phyloP scores from a whole-genome alignment of 2,888 invertebrate species.

The Nephrocerus scutellatus region DNA sequence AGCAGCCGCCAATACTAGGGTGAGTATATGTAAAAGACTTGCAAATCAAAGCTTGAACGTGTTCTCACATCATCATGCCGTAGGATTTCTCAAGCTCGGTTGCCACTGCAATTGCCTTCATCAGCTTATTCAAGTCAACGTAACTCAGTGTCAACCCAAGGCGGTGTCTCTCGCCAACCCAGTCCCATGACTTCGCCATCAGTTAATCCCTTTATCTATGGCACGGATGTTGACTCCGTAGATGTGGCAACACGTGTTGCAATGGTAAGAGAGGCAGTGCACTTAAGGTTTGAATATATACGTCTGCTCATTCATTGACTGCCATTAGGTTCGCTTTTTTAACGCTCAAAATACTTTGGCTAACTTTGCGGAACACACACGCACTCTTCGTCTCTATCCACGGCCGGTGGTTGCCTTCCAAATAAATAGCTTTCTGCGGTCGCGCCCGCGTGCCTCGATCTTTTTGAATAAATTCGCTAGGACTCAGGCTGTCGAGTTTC shows the following conservation, averaged over 20 bases:
- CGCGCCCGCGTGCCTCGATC: constrained; percentile 78
- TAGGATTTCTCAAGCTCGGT: constrained; percentile 42
- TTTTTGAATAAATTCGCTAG: constrained; percentile 89
- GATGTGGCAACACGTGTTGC: constrained; percentile 97
- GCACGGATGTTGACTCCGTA: constrained; percentile 94
- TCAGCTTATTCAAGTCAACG: constrained; percentile 43
- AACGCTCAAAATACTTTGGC: constrained; percentile 95
- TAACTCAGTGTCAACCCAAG: constrained; percentile 47
- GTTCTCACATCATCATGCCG: constrained; percentile 1
- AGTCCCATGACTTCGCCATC: constrained; percentile 53
- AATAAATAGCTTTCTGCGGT: constrained; percentile 91
- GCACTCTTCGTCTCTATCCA: constrained; percentile 92
- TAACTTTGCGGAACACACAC: constrained; percentile 96
- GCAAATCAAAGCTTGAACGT: background rate
- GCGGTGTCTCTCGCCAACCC: constrained; percentile 49
- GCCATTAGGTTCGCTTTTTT: constrained; percentile 77
- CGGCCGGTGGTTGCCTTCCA: constrained; percentile 98
- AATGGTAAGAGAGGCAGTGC: constrained; percentile 76
- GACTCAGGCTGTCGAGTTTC: constrained; percentile 97
- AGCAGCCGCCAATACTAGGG: constrained; percentile 54
- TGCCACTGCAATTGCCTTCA: constrained; percentile 40
- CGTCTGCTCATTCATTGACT: too few relatives aligned
- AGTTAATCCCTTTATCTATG: constrained; percentile 82
- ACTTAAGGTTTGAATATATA: too few relatives aligned
- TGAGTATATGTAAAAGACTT: constrained; percentile 28